phyloP scores from a whole-genome alignment of 1,140 invertebrate genomes.

The Megalopta genalis region DNA sequence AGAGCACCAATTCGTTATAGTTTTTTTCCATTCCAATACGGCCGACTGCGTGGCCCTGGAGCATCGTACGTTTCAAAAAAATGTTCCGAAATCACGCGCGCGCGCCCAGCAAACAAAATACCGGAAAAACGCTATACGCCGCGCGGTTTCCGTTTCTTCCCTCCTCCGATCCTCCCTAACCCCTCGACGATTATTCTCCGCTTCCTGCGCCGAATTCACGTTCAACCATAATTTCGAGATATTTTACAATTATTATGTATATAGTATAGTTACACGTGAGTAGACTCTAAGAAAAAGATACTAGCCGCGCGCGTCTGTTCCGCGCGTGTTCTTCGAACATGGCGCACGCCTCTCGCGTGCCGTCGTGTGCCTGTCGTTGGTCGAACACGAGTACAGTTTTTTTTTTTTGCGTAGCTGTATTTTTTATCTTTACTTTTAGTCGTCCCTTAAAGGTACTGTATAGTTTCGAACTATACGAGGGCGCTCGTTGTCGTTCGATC shows the following conservation, averaged over 20 bases:
- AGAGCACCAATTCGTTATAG: slow-evolving; percentile 75
- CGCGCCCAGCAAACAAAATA: slow-evolving; percentile 9
- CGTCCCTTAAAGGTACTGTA: not conserved
- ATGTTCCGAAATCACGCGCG: not conserved
- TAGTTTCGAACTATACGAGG: too few species aligned
- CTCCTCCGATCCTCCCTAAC: not conserved
- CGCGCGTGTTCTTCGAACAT: slow-evolving; percentile 10
- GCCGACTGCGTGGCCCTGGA: slow-evolving; percentile 15
- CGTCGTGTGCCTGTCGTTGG: slow-evolving; percentile 9
- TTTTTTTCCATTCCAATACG: slow-evolving; percentile 16
- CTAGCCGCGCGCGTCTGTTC: slow-evolving; percentile 44
- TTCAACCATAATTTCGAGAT: slow-evolving; percentile 65
- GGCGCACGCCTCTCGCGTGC: slow-evolving; percentile 24
- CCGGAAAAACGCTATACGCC: not conserved
- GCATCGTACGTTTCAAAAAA: not conserved
- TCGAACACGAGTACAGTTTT: not conserved
- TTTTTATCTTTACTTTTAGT: too few species aligned
- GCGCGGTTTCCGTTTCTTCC: not conserved
- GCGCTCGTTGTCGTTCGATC: too few species aligned
- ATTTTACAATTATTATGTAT: slow-evolving; percentile 60
- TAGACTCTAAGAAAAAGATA: slow-evolving; percentile 58
- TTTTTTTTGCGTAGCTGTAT: not conserved
- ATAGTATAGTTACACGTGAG: slow-evolving; percentile 11
- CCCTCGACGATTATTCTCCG: too few species aligned
- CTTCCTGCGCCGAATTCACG: slow-evolving; percentile 4